These are phyloP conservation scores for Erannis defoliaria DNA, from an alignment of 2,888 invertebrate genomes.

Conservation along the genomic window DNA sequence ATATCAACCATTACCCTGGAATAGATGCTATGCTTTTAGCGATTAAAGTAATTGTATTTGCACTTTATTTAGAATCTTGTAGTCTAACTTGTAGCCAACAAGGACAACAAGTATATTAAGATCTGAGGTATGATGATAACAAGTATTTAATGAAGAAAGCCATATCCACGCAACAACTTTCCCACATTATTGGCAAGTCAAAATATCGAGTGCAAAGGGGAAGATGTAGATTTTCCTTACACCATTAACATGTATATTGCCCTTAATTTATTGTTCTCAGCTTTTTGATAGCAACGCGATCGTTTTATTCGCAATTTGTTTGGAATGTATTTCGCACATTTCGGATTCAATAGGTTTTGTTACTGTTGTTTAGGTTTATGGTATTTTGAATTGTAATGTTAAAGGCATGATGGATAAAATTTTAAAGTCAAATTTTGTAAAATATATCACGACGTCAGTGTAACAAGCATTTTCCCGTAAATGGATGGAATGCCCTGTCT, in stretches of 20 bases:
- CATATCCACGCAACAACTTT: conserved; percentile 48
- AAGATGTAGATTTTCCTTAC: conserved; percentile 76
- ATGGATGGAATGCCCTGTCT: no score
- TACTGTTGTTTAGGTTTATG: conserved; percentile 36
- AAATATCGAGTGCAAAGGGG: conserved; percentile 66
- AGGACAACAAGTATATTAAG: no score
- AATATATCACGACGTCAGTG: background rate
- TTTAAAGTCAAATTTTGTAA: conserved; percentile 4
- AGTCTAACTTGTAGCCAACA: no score
- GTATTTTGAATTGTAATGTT: conserved; percentile 6
- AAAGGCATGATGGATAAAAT: conserved; percentile 1
- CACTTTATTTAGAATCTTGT: no score
- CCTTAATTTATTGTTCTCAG: conserved; percentile 74
- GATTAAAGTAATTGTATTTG: no score
- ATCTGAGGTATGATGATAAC: no score
- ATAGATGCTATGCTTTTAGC: no score
- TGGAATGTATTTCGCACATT: conserved; percentile 38
- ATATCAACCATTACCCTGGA: no score
- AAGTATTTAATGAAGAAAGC: conserved; percentile 16
- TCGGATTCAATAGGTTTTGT: conserved; percentile 36
- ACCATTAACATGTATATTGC: conserved; percentile 82
- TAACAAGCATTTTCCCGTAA: no score
- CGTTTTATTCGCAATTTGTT: conserved; percentile 67
- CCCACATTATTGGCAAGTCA: conserved; percentile 37
- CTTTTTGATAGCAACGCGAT: conserved; percentile 69